Evolutionary conservation across 1,140 invertebrate genomes (phyloP).

Genomic region (Elymnias hypermnestra): DNA sequence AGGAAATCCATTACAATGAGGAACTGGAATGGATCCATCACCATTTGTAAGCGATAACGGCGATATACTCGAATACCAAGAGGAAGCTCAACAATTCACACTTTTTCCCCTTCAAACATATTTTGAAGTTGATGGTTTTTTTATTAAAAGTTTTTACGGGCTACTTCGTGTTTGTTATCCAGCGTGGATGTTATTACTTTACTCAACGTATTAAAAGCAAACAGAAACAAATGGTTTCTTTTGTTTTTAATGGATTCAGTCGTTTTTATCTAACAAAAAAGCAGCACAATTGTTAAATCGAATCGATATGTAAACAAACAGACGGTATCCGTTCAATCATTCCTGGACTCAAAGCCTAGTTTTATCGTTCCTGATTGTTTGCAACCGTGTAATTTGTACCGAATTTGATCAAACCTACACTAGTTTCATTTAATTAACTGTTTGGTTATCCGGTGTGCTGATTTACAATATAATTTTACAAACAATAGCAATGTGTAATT

Average conservation of each 20-base stretch:
- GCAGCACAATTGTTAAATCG: constrained; percentile 58
- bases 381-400: constrained; percentile 38
- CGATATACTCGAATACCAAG: constrained; percentile 64
- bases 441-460: constrained; percentile 18
- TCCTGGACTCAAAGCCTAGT: constrained; percentile 49
- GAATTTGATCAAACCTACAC: constrained; percentile 36
- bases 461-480: constrained; percentile 22
- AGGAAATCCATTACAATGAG: constrained; percentile 52
- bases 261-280: too few species aligned
- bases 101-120: constrained; percentile 45
- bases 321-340: constrained; percentile 41
- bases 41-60: constrained; percentile 65
- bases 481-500: constrained; percentile 9
- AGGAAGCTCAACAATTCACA: constrained; percentile 33
- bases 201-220: too few species aligned
- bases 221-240: too few species aligned
- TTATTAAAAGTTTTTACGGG: too few species aligned
- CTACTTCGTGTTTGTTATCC: too few species aligned
- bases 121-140: too few species aligned
- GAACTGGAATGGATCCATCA: constrained; percentile 52
- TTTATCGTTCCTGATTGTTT: constrained; percentile 45
- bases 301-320: constrained; percentile 66
- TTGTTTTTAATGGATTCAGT: too few species aligned
- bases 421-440: constrained; percentile 23
- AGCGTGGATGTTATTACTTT: too few species aligned